Percentiles rank a stretch among this genome's conserved stretches.
These are phyloP conservation scores for Lordiphosa andalusiaca DNA, from an alignment of 2,888 invertebrate species.

Conservation along the genomic window DNA sequence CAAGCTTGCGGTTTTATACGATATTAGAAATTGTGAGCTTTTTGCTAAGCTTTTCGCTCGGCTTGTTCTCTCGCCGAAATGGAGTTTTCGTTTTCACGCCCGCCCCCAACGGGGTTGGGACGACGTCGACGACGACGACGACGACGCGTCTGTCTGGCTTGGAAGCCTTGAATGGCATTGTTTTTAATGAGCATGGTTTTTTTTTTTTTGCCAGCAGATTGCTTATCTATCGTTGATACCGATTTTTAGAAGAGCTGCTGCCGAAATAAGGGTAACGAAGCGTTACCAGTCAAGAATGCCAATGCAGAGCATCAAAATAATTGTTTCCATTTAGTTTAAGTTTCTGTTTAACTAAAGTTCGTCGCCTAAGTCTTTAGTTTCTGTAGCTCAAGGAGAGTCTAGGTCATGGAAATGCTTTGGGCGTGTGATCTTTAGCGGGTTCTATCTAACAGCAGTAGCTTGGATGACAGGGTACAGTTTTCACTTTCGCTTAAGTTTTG, in stretches of 20 bases:
- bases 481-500: too few species aligned
- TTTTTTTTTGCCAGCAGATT: constrained; percentile 52
- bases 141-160: constrained; percentile 1
- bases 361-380: constrained; percentile 49
- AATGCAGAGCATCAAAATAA: not conserved
- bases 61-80: constrained; percentile 17
- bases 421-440: too few species aligned
- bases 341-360: constrained; percentile 15
- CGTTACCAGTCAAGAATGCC: constrained; percentile 59
- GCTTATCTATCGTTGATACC: constrained; percentile 49
- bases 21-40: constrained; percentile 50
- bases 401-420: too few species aligned
- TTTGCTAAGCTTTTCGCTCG: constrained; percentile 30
- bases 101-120: constrained; percentile 16
- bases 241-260: constrained; percentile 28
- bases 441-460: too few species aligned
- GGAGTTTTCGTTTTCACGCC: not conserved
- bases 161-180: constrained; percentile 52
- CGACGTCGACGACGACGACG: not conserved
- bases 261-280: constrained; percentile 32
- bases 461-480: too few species aligned
- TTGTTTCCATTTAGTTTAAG: not conserved
- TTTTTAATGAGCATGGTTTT: constrained; percentile 57
- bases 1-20: constrained; percentile 77
- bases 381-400: too few species aligned